Base-by-base conservation (phyloP, 2,797 vertebrate species). In the Sebastes baramenuke region DNA sequence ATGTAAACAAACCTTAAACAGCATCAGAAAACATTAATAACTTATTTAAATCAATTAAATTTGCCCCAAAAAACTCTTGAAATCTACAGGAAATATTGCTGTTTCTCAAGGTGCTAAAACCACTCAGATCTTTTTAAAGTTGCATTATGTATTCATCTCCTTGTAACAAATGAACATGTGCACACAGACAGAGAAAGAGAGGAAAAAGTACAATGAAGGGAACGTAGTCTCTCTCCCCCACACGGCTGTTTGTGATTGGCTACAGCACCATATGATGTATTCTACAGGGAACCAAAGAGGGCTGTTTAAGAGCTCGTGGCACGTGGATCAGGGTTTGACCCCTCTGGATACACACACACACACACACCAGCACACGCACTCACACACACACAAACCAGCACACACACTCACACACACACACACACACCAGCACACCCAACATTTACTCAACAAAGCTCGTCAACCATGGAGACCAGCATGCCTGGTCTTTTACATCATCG, bases 401-500 rank as follows among this genome's bases (percentile, higher is more conserved):
- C 32, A 34, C 32, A 0, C 32, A 34, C 32, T 34, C 32, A 34
- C 30, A 76, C 69, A 68, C 69, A 67, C 69, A 67, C 27, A 46
- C 34, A 30, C 67, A 72, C 84, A 42, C 75, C 81, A 59, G 61
- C 54, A 65, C 74, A 30, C 79, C 56, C 76, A 85, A 90, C 90
- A 93, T 96, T 95, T 94, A 93, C 92, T 94, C 93, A 92, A 93
- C 93, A 94, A 85, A 89, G 89, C 87, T 88, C 54, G 60, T 93
- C 92, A 87, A 85, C 94, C 93, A 95, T 94, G 92, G 93, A 85
- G 89, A 95, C 93, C 81, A 81, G 85, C 94, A 94, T 95, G 95
- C 93, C 94, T 95, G 91, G 68, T 89, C 85, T 90, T 95, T 93
- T 92, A 95, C 95, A 94, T 96, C 93, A 93, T 85, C 87, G 84